Evolutionary conservation across 1,140 invertebrate genomes (phyloP), one percentile per base, ranked within the genome.

Genomic region (Neomicropteryx cornuta): DNA sequence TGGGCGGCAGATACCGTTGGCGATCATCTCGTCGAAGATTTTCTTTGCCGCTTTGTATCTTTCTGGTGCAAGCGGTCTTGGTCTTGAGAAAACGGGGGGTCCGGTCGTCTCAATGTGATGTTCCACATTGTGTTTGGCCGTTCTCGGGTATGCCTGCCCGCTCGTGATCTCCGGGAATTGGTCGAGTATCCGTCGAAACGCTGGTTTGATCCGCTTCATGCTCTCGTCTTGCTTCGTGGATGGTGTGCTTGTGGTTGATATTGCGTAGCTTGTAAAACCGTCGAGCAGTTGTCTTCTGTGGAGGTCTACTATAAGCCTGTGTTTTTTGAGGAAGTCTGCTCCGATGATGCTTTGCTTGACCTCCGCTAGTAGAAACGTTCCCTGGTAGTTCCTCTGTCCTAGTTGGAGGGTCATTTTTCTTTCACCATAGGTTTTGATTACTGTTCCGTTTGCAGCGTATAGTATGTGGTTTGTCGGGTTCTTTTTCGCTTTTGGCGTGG

Each of bases 11-110:
- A 60, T 51, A 5, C 53, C 53, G 56, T 47, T 2, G 29, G 44
- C 30, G 29, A 56, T 20, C 46, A 56, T 46, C 10, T 39, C 33
- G 11, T 53, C 39, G 57, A 55, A 41, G 71, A 72, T 18, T 51
- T 53, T 10, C 34, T 11, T 49, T 35, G 1, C 56, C 56, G 2
- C 35, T 18, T 44, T 24, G 0, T 56, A 32, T 32, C 47, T 46
- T 6, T 61, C 51, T 8, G 53, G 51, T 8, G 50, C 29, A 3
- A 67, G 36, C 1, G 60, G 39, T 6, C 60, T 37, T 5, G 58
- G 36, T 36, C 47, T 45, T 18, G 24, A 36, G 27, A 41, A 43
- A 14, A 39, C 33, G 10, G 57, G 59, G 18, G 34, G 49, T 4
- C 56, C 59, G 10, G 46, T 52, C 0, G 48, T 58, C 10, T 32